Conservation (phyloP, 1,140 invertebrate species). For the Harpegnathos saltator region DNA sequence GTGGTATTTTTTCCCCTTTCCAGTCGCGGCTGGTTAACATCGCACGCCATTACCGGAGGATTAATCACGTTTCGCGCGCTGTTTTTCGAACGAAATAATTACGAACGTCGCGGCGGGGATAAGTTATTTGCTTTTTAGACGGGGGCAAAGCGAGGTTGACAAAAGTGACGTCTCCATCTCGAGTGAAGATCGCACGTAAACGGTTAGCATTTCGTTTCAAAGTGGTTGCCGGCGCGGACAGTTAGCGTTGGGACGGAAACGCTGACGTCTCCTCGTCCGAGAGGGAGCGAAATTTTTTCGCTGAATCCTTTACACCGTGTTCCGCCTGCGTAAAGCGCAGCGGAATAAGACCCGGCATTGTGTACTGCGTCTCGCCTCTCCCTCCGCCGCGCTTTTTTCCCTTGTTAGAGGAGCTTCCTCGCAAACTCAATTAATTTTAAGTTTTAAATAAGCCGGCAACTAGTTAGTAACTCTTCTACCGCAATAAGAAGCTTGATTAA, state of each 20-base stretch:
- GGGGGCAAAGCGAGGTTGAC: neutral
- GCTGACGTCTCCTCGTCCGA: conserved; percentile 16
- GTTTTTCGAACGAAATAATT: conserved; percentile 37
- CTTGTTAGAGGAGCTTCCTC: conserved; percentile 52
- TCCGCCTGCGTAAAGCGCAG: conserved; percentile 15
- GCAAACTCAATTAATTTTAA: conserved; percentile 59
- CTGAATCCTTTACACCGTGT: conserved; percentile 12
- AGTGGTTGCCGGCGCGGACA: neutral
- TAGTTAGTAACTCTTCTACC: conserved; percentile 58
- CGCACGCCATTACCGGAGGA: conserved; percentile 25
- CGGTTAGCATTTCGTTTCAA: conserved; percentile 3
- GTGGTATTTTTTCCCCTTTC: neutral
- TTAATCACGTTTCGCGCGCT: conserved; percentile 14
- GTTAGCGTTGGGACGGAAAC: neutral
- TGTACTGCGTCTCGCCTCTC: conserved; percentile 42
- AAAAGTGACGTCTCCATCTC: neutral
- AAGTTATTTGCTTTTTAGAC: neutral
- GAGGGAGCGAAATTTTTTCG: neutral
- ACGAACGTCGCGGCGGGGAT: neutral
- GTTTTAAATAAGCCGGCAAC: conserved; percentile 60
- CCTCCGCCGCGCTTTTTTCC: conserved; percentile 24
- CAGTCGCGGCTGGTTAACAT: conserved; percentile 29
- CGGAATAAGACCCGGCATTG: conserved; percentile 27
- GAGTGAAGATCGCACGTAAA: neutral
- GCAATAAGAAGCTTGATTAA: conserved; percentile 62